Percentiles rank a stretch among this genome's conserved stretches.
These are phyloP conservation scores for Sitodiplosis mosellana DNA, from an alignment of 1,140 invertebrate genomes.

Conservation along the genomic window DNA sequence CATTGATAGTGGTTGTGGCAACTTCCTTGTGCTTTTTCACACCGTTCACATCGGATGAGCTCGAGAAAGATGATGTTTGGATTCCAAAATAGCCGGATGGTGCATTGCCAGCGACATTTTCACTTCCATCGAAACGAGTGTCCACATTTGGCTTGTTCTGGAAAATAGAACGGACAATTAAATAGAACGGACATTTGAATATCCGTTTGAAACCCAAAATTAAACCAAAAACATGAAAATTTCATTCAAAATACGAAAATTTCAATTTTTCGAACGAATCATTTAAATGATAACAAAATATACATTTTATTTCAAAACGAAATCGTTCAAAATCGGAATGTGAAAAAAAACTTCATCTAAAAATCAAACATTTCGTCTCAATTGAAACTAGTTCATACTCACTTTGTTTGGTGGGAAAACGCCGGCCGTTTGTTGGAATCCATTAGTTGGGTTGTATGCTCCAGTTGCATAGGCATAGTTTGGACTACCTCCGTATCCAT, in stretches of 20 bases:
- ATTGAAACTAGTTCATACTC: conserved; percentile 12
- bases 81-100: conserved; percentile 32
- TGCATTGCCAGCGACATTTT: conserved; percentile 21
- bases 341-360: too few species aligned
- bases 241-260: too few species aligned
- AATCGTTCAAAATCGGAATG: too few species aligned
- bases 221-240: too few species aligned
- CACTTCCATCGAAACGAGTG: conserved; percentile 28
- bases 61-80: conserved; percentile 41
- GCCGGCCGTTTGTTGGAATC: conserved; percentile 30
- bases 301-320: too few species aligned
- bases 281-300: too few species aligned
- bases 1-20: conserved; percentile 45
- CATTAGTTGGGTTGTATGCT: conserved; percentile 27
- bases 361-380: too few species aligned
- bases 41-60: conserved; percentile 36
- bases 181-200: too few species aligned
- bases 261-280: too few species aligned
- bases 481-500: conserved; percentile 15
- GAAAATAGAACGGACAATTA: too few species aligned
- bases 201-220: too few species aligned
- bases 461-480: conserved; percentile 24
- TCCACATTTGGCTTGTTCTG: conserved; percentile 38
- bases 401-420: conserved; percentile 37
- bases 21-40: conserved; percentile 31